phyloP scores from a whole-genome alignment of 2,797 vertebrate genomes.

The Lithobates sylvaticus region DNA sequence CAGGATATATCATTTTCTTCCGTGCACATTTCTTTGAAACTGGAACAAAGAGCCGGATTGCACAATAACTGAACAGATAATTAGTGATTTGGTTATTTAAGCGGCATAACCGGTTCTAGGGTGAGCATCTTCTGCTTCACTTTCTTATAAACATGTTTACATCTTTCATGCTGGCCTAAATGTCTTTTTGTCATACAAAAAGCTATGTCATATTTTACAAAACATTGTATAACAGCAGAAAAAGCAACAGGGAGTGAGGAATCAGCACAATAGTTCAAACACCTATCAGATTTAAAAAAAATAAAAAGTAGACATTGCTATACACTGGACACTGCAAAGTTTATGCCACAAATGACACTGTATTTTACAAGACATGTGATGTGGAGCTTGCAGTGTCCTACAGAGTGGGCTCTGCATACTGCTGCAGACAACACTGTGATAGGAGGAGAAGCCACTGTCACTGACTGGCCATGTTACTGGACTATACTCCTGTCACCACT shows the following conservation, averaged over 20 bases:
- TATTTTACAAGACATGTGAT: too few species aligned
- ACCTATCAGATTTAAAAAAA: not conserved
- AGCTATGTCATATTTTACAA: not conserved
- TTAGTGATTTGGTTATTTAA: constrained; percentile 17
- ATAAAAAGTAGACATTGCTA: too few species aligned
- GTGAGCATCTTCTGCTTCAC: not conserved
- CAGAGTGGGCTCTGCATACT: too few species aligned
- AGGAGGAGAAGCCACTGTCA: too few species aligned
- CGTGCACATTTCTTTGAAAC: not conserved
- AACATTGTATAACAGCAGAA: not conserved
- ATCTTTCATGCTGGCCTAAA: not conserved
- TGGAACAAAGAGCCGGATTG: constrained; percentile 40
- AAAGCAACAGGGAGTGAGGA: not conserved
- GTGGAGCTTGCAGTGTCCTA: too few species aligned
- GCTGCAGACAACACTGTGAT: too few species aligned
- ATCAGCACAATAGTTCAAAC: not conserved
- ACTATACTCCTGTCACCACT: too few species aligned
- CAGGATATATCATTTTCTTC: constrained; percentile 14
- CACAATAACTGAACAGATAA: constrained; percentile 44
- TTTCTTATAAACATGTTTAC: constrained; percentile 21
- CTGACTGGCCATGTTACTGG: too few species aligned
- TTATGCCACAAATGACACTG: too few species aligned
- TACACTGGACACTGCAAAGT: too few species aligned
- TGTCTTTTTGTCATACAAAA: not conserved
- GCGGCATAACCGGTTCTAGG: constrained; percentile 18